Base-by-base conservation (phyloP, 1,140 invertebrate species). In the Bombus sylvicola region DNA sequence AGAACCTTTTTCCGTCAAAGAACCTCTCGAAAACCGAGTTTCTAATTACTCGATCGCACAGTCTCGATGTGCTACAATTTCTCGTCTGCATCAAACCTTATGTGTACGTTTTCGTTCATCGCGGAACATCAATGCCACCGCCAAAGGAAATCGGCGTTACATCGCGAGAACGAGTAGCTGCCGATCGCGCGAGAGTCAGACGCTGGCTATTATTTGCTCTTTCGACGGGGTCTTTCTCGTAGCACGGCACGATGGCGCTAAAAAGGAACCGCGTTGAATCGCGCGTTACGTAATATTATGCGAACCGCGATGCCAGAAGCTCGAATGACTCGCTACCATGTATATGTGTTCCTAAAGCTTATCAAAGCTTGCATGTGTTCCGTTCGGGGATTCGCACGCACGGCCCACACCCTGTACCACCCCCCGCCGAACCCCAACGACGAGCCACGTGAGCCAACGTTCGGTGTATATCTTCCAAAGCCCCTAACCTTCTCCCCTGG, bases 321-420 rank as follows among this genome's bases (percentile, higher is more conserved):
- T 93, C 91, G 91, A 89, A 91, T 92, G 83, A 87, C 88, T 88
- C 91, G 79, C 18, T 57, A 41, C 66, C 81, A 71, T 74, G 87
- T 91, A 88, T 88, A 93, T 91, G 91, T 92, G 88, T 90, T 91
- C 89, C 87, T 78, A 91, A 92, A 91, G 92, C 94, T 95, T 94
- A 94, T 95, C 94, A 94, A 94, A 92, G 92, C 92, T 92, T 94
- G 93, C 92, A 92, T 93, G 92, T 92, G 92, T 92, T 94, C 91
- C 89, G 86, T 94, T 94, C 91, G 91, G 92, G 90, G 83, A 92
- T 94, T 93, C 92, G 94, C 94, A 95, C 93, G 94, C 94, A 95
- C 92, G 91, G 89, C 87, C 89, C 90, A 83, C 75, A 77, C 88
- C 81, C 86, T 78, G 64, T 85, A 9, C 72, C 92, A 88, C 86